A percentile compares a stretch with the other conserved stretches of the same genome.
Conservation (phyloP, 2,888 invertebrate genomes). For the Drosophila diplacantha region DNA sequence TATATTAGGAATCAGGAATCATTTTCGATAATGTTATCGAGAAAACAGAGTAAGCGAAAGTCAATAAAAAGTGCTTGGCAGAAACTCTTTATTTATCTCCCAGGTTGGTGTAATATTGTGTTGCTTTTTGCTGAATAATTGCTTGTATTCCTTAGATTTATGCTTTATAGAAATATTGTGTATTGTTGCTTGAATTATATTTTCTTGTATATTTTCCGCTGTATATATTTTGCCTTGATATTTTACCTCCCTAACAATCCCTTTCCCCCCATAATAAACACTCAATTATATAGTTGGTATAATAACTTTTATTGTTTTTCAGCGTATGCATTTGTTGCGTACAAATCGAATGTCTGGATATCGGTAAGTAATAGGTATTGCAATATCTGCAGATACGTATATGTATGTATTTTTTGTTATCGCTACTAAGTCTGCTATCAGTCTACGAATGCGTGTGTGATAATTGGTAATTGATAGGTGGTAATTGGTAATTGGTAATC, state of each 20-base stretch:
- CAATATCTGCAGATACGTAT: constrained; percentile 29
- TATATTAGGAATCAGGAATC: no score
- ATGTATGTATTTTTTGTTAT: constrained; percentile 13
- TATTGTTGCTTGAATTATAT: neutral
- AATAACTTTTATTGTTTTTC: constrained; percentile 50
- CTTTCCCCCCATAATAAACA: neutral
- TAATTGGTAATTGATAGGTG: constrained; percentile 20
- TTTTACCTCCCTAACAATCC: no score
- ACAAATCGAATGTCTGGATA: constrained; percentile 63
- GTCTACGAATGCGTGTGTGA: constrained; percentile 71
- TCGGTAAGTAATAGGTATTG: constrained; percentile 27
- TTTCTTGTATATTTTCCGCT: no score
- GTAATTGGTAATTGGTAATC: constrained; percentile 15
- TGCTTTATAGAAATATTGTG: neutral
- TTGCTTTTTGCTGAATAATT: neutral
- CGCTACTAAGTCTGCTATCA: constrained; percentile 72
- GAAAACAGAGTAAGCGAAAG: no score
- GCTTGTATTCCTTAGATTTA: neutral
- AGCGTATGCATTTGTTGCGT: constrained; percentile 42
- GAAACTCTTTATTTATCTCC: no score
- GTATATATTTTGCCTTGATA: no score
- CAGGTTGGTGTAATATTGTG: no score
- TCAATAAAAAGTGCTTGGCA: no score
- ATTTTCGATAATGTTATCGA: no score
- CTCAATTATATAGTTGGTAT: constrained; percentile 5